Conservation (phyloP, 2,797 vertebrate species). For the Catharus ustulatus region DNA sequence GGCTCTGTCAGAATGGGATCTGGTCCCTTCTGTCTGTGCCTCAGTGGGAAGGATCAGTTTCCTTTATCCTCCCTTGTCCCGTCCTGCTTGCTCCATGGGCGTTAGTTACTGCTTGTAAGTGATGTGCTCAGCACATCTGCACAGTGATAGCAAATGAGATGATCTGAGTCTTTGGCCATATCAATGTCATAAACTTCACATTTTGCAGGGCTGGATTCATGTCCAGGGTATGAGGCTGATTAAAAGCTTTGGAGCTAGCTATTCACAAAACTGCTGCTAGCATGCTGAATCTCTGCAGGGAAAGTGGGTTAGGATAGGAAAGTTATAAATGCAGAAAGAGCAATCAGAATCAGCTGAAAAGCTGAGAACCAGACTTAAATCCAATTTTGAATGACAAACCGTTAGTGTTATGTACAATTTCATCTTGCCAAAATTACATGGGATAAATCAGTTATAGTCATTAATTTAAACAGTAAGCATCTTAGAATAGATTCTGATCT, state of each 20-base stretch:
- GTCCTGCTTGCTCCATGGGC: not conserved
- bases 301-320: not conserved
- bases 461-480: slow-evolving; percentile 27
- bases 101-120: not conserved
- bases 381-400: slow-evolving; percentile 6
- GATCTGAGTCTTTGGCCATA: not conserved
- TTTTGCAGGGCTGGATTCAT: not conserved
- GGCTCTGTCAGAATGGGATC: not conserved
- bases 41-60: not conserved
- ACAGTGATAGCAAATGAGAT: not conserved
- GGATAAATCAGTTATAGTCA: not conserved
- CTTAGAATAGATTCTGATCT: slow-evolving; percentile 2
- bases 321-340: not conserved
- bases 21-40: not conserved
- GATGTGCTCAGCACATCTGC: not conserved
- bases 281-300: not conserved
- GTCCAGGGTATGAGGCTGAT: not conserved
- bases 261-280: not conserved
- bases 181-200: not conserved
- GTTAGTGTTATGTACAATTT: not conserved
- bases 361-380: not conserved
- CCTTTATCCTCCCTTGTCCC: not conserved
- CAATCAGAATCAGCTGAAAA: slow-evolving; percentile 1
- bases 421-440: not conserved
- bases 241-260: not conserved